Evolutionary conservation across 2,113 vertebrate genomes (phyloP).

Genomic region (Neolamprologus caudopunctatus): DNA sequence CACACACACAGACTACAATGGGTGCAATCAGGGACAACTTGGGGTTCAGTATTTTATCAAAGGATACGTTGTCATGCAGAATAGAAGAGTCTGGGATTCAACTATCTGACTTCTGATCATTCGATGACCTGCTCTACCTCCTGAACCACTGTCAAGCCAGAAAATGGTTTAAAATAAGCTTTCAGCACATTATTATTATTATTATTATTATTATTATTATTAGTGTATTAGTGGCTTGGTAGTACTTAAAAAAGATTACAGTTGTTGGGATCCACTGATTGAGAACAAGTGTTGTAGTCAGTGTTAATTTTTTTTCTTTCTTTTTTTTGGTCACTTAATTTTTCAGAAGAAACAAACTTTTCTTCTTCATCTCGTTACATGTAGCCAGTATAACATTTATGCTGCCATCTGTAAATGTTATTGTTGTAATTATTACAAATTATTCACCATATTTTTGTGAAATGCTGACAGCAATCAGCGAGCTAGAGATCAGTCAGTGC

Average conservation of each 20-base stretch:
- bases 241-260: background rate
- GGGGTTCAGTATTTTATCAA: background rate
- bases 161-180: background rate
- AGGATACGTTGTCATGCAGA: background rate
- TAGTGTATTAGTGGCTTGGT: background rate
- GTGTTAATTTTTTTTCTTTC: background rate
- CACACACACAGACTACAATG: background rate
- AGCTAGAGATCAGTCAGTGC: background rate
- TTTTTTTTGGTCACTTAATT: background rate
- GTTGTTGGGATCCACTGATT: background rate
- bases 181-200: background rate
- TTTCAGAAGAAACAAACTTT: background rate
- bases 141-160: background rate
- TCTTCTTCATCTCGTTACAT: background rate
- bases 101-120: background rate
- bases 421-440: background rate
- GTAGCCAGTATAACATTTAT: background rate
- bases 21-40: background rate
- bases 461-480: background rate
- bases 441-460: fast-evolving
- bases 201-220: background rate
- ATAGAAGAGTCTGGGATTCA: background rate
- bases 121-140: background rate
- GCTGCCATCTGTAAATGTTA: background rate
- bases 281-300: background rate